A percentile compares a stretch with the other conserved stretches of the same genome.
phyloP scores from a whole-genome alignment of 1,140 invertebrate genomes.

The Drosophila malerkotliana region DNA sequence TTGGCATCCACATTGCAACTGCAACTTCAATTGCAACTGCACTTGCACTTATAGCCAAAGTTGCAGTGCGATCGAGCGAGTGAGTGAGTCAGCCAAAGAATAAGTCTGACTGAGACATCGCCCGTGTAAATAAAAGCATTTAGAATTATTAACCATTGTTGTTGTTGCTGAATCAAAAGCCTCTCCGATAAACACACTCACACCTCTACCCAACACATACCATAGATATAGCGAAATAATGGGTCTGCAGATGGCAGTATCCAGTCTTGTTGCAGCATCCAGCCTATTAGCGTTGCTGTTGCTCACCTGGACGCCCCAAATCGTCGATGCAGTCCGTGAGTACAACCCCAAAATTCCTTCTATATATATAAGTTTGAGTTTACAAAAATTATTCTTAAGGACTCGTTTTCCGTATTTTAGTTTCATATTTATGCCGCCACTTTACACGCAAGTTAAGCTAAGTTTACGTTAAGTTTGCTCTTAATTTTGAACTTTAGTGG shows the following conservation, averaged over 20 bases:
- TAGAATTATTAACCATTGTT: slow-evolving; percentile 26
- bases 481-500: slow-evolving; percentile 23
- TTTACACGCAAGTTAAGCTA: slow-evolving; percentile 33
- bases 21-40: background rate
- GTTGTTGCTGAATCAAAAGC: slow-evolving; percentile 30
- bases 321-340: slow-evolving; percentile 83
- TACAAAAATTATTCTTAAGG: slow-evolving; percentile 1
- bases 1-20: too few relatives aligned
- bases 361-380: background rate
- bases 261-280: slow-evolving; percentile 69
- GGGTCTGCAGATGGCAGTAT: slow-evolving; percentile 83
- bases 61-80: slow-evolving; percentile 22
- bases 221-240: slow-evolving; percentile 63
- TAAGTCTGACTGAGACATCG: slow-evolving; percentile 48
- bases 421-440: slow-evolving; percentile 28
- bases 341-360: slow-evolving; percentile 44
- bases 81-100: slow-evolving; percentile 51
- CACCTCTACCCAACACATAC: background rate
- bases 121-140: slow-evolving; percentile 27
- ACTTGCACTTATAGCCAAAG: slow-evolving; percentile 29
- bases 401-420: slow-evolving; percentile 23
- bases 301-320: slow-evolving; percentile 69
- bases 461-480: slow-evolving; percentile 43
- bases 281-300: slow-evolving; percentile 70
- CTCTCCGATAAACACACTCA: slow-evolving; percentile 4